phyloP scores from a whole-genome alignment of 2,113 vertebrate species.

The Dicentrarchus labrax region DNA sequence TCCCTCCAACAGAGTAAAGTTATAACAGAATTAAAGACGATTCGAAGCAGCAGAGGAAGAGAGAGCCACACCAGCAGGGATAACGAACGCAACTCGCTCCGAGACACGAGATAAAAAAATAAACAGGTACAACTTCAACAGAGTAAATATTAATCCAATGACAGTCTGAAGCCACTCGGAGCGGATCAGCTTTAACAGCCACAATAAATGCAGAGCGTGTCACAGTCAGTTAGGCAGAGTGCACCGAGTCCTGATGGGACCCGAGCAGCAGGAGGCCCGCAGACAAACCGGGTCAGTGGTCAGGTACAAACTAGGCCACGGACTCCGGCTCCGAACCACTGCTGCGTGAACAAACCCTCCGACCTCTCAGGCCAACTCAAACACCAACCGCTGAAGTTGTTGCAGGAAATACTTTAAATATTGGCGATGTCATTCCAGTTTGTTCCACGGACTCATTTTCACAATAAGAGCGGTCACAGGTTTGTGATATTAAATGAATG shows the following conservation, averaged over 20 bases:
- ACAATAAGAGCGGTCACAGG: no score
- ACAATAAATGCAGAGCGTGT: not conserved
- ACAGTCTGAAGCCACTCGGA: not conserved
- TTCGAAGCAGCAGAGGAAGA: no score
- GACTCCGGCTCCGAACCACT: not conserved
- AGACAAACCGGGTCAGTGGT: constrained; percentile 11
- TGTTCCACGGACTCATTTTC: no score
- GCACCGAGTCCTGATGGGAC: constrained; percentile 15
- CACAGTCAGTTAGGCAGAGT: not conserved
- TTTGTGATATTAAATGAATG: no score
- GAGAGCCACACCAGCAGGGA: no score
- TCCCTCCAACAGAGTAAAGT: no score
- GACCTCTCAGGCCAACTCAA: not conserved
- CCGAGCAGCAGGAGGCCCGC: not conserved
- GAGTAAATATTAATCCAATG: not conserved
- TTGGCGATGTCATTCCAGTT: no score
- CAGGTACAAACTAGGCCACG: not conserved
- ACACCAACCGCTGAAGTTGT: not conserved
- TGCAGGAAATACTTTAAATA: no score
- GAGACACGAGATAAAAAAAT: not conserved
- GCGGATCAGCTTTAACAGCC: not conserved
- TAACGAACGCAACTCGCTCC: no score
- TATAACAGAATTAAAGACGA: no score
- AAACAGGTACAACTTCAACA: constrained; percentile 7
- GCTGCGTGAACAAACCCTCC: not conserved